A percentile compares a stretch with the other conserved stretches of the same genome.
Conservation (phyloP, 1,140 invertebrate genomes). For the Bombyx mori region ASM3026992v2 NC_085128.1:9921501-9922000, state of each 20-base stretch:
- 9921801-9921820: neutral
- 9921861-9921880: too few species aligned
- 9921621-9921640: slow-evolving; percentile 11
- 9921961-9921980: too few species aligned
- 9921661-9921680: slow-evolving; percentile 16
- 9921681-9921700: slow-evolving; percentile 15
- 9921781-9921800: too few species aligned
- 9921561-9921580: neutral
- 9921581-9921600: too few species aligned
- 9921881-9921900: too few species aligned
- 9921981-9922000: too few species aligned
- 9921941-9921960: too few species aligned
- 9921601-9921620: neutral
- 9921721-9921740: slow-evolving; percentile 24
- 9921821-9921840: neutral
- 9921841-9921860: too few species aligned
- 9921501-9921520: neutral
- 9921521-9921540: neutral
- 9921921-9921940: too few species aligned
- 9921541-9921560: neutral
- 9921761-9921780: slow-evolving; percentile 11
- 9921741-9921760: slow-evolving; percentile 25
- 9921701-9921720: slow-evolving; percentile 28
- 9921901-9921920: too few species aligned
- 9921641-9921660: slow-evolving; percentile 16